Evolutionary conservation across 2,888 invertebrate species (phyloP).

Genomic region (Heliconius charithonia): DNA sequence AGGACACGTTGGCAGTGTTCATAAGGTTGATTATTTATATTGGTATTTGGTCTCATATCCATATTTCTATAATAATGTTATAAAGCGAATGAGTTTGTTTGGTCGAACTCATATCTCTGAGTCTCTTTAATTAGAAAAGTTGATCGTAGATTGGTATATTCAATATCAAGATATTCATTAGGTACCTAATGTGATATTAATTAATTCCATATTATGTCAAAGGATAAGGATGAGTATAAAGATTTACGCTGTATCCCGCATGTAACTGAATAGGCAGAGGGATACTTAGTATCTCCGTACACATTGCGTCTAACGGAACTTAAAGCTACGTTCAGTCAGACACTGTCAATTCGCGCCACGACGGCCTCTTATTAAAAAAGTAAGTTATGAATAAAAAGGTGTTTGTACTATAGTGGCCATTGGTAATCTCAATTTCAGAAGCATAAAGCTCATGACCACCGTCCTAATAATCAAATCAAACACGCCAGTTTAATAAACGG

Average conservation of each 20-base stretch:
- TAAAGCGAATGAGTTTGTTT: too few species aligned
- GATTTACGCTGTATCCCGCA: neutral
- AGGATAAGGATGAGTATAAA: neutral
- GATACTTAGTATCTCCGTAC: neutral
- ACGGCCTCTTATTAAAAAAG: too few species aligned
- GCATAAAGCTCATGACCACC: neutral
- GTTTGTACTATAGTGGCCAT: neutral
- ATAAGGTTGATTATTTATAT: constrained; percentile 54
- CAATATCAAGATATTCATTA: neutral
- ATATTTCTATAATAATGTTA: too few species aligned
- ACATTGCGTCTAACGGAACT: neutral
- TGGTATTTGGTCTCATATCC: neutral
- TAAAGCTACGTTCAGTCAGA: too few species aligned
- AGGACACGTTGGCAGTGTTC: constrained; percentile 61
- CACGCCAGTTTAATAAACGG: neutral
- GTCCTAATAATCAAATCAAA: neutral
- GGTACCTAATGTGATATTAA: neutral
- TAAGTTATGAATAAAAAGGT: too few species aligned
- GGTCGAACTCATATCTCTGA: too few species aligned
- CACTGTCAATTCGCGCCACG: too few species aligned
- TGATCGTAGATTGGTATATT: too few species aligned
- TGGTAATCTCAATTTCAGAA: neutral
- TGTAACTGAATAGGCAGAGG: neutral
- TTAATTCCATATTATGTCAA: neutral
- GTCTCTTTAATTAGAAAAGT: too few species aligned